Percentiles rank a stretch among this genome's conserved stretches.
These are phyloP conservation scores for Parazoanthus atlanticus DNA, from an alignment of 92 coral and sea anemone species.

Conservation along the genomic window DNA sequence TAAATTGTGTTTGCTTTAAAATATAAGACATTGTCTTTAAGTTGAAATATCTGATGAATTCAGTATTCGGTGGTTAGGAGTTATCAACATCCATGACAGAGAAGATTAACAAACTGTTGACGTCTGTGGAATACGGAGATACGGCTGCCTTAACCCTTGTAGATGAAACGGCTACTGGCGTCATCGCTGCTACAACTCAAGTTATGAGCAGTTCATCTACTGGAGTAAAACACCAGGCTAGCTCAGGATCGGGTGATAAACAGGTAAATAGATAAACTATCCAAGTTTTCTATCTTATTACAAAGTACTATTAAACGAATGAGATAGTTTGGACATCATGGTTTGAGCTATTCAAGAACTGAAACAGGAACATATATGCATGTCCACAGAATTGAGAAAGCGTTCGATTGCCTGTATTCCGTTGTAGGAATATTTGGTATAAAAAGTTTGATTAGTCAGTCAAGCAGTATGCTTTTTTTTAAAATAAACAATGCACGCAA, in stretches of 20 bases:
- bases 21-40: not conserved
- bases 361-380: not conserved
- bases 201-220: not conserved
- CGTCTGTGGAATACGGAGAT: not conserved
- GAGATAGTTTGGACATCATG: not conserved
- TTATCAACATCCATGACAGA: not conserved
- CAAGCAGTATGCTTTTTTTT: too few species aligned
- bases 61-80: not conserved
- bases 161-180: not conserved
- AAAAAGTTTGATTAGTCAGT: too few species aligned
- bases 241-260: not conserved
- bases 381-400: too few species aligned
- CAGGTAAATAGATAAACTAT: not conserved
- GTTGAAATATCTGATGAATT: not conserved
- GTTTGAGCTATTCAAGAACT: not conserved
- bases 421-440: too few species aligned
- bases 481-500: too few species aligned
- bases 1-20: not conserved
- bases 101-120: not conserved
- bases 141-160: not conserved
- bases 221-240: not conserved
- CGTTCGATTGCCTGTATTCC: too few species aligned
- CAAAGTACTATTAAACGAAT: not conserved
- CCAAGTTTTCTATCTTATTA: not conserved
- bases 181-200: not conserved